Base-by-base conservation (phyloP, 2,797 vertebrate species). In the Halcyon leucocephala region DNA sequence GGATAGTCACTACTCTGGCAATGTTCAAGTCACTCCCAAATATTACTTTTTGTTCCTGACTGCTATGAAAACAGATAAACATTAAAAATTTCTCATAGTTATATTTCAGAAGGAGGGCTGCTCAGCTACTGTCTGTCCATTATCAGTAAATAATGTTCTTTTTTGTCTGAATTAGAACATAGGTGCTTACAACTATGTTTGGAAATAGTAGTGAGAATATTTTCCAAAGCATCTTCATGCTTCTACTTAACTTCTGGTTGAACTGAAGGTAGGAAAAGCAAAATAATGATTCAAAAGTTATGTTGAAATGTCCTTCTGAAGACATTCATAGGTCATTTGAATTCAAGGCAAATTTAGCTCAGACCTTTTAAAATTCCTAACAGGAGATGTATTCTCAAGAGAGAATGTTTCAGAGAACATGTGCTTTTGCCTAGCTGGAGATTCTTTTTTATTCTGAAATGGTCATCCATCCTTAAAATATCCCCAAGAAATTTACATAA, bases 381-480 rank as follows among this genome's bases (percentile, higher is more conserved):
- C 21, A 77, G 65, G 15, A 93, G 33, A 35, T 51, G 12, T 28
- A 44, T 86, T 93, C 46, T 76, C 58, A 65, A 39, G 41, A 69
- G 19, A 79, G 12, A 86, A 39, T 24, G 3, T 80, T 79, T 89
- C 78, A 49, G 26, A 87, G 49, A 48, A 89, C 77, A 69, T 84
- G 46, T 70, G 48, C 41, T 76, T 93, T 96, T 92, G 71, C 89
- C 74, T 76, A 55, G 3, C 6, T 39, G 12, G 28, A 80, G 31
- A 48, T 29, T 49, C 8, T 31, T 60, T 93, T 92, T 84, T 84
- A 10, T 74, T 29, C 46, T 58, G 66, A 93, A 91, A 72, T 55
- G 46, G 70, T 62, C 73, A 74, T 82, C 49, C 42, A 52, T 60
- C 17, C 77, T 92, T 66, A 89, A 94, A 95, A 93, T 86, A 89